Conservation (phyloP, 1,140 invertebrate genomes). For the Samia ricini region DNA sequence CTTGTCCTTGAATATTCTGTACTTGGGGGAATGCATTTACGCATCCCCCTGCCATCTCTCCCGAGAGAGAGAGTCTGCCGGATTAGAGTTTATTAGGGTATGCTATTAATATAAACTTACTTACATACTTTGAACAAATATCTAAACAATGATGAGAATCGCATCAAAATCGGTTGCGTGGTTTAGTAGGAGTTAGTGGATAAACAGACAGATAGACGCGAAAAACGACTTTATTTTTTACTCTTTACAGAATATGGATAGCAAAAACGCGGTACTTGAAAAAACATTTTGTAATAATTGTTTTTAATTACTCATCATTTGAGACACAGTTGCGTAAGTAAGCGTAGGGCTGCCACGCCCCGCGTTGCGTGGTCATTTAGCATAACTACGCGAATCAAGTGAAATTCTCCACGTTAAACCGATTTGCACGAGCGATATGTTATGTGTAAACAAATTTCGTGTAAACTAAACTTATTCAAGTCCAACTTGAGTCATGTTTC, state of each 20-base stretch:
- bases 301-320: not conserved
- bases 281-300: not conserved
- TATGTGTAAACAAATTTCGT: not conserved
- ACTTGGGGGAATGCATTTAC: too few species aligned
- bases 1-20: too few species aligned
- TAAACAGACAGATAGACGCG: too few species aligned
- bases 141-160: too few species aligned
- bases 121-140: too few species aligned
- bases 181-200: too few species aligned
- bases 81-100: too few species aligned
- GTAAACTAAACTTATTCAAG: not conserved
- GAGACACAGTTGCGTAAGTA: not conserved
- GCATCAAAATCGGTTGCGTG: too few species aligned
- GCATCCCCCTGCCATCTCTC: too few species aligned
- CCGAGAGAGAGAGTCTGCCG: too few species aligned
- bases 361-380: not conserved
- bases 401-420: not conserved
- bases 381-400: not conserved
- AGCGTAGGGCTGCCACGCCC: not conserved
- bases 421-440: not conserved
- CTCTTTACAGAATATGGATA: not conserved
- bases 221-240: too few species aligned
- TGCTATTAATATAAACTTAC: too few species aligned
- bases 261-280: not conserved
- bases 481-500: not conserved